Percentiles rank a stretch among this genome's conserved stretches.
Conservation (phyloP, 2,888 invertebrate genomes). For the Monopis laevigella region DNA sequence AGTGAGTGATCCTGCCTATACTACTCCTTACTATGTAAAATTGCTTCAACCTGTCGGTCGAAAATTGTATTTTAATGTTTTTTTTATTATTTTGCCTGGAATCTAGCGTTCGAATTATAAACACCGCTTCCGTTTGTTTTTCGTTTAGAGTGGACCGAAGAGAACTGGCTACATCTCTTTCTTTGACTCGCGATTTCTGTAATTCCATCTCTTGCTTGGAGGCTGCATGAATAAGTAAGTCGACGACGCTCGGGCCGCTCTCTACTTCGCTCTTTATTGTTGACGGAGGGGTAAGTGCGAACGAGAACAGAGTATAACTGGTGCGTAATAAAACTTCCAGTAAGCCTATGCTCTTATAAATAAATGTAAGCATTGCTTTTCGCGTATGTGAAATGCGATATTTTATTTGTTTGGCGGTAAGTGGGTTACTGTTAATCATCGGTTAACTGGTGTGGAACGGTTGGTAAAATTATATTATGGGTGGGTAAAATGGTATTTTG, state of each 20-base stretch:
- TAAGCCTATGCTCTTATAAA: slow-evolving; percentile 7
- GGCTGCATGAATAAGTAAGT: slow-evolving; percentile 54
- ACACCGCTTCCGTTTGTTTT: slow-evolving; percentile 41
- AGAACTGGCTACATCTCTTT: slow-evolving; percentile 33
- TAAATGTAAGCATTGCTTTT: too few species aligned
- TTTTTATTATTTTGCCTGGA: slow-evolving; percentile 4
- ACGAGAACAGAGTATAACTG: slow-evolving; percentile 28
- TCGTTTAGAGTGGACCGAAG: slow-evolving; percentile 42
- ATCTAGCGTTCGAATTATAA: slow-evolving; percentile 26
- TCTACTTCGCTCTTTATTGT: slow-evolving; percentile 33
- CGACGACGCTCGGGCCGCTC: slow-evolving; percentile 38
- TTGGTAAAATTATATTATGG: too few species aligned
- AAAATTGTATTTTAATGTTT: not conserved
- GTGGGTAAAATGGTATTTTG: too few species aligned
- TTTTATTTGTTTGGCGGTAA: too few species aligned
- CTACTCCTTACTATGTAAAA: too few species aligned
- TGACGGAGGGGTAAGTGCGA: slow-evolving; percentile 25
- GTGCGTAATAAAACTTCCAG: slow-evolving; percentile 2
- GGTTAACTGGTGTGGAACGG: too few species aligned
- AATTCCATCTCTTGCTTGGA: slow-evolving; percentile 35
- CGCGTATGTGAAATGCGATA: too few species aligned
- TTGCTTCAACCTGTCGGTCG: not conserved
- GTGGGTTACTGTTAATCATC: too few species aligned
- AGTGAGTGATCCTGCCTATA: too few species aligned
- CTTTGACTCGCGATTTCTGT: slow-evolving; percentile 27